These are phyloP conservation scores for Cantharis nigra DNA, from an alignment of 2,888 invertebrate species.

Conservation along the genomic window DNA sequence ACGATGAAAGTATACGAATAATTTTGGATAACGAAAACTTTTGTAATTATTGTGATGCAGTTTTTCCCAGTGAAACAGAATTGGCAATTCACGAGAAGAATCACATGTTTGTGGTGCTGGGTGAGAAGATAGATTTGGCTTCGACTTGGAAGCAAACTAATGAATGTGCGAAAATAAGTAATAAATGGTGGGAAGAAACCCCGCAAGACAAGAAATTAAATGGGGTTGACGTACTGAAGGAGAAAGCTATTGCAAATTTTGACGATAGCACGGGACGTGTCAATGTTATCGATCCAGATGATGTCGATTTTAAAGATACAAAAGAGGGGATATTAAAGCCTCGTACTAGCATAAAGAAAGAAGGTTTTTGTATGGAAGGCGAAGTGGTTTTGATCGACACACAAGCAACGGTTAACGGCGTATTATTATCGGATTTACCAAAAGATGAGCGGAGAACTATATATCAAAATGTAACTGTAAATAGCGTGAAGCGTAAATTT, in stretches of 20 bases:
- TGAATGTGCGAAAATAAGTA: constrained; percentile 45
- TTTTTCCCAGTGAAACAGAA: constrained; percentile 45
- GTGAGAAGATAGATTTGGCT: constrained; percentile 45
- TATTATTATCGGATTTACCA: constrained; percentile 47
- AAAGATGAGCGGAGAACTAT: constrained; percentile 51
- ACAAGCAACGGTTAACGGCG: constrained; percentile 48
- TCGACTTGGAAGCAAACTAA: constrained; percentile 43
- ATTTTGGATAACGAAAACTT: constrained; percentile 34
- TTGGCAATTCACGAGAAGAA: constrained; percentile 49
- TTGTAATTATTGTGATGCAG: constrained; percentile 48
- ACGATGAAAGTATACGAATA: neutral
- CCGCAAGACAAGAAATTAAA: neutral
- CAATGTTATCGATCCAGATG: constrained; percentile 32
- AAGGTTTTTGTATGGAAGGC: constrained; percentile 26
- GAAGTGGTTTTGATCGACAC: constrained; percentile 38
- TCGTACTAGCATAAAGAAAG: neutral
- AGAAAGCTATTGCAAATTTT: constrained; percentile 13
- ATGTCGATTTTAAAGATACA: constrained; percentile 15
- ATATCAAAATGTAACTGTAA: constrained; percentile 50
- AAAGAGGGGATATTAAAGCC: constrained; percentile 29
- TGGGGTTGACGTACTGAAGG: neutral
- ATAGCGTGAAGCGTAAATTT: constrained; percentile 48
- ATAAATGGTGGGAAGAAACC: constrained; percentile 47
- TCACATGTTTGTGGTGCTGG: constrained; percentile 51
- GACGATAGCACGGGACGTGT: constrained; percentile 29